These are phyloP conservation scores for Pseudocheirus occidentalis DNA, from an alignment of 2,797 vertebrate species.

Conservation along the genomic window DNA sequence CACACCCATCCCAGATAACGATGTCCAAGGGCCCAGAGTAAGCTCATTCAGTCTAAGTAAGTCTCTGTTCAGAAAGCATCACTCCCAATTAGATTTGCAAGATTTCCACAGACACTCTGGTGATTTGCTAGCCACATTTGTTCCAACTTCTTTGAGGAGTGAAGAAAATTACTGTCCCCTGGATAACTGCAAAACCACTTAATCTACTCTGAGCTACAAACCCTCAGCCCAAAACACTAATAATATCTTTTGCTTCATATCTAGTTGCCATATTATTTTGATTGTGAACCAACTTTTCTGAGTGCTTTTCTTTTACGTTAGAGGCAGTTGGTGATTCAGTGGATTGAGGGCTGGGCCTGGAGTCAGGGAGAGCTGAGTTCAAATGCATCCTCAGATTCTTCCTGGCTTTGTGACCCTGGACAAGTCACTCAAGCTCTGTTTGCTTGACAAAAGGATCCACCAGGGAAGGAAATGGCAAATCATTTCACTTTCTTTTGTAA, in stretches of 20 bases:
- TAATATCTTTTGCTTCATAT: background rate
- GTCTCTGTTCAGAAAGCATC: background rate
- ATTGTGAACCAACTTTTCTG: background rate
- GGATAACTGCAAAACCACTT: background rate
- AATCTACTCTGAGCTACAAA: background rate
- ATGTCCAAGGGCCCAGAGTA: background rate
- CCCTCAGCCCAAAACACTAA: background rate
- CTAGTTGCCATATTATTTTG: background rate
- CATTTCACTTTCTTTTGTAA: background rate
- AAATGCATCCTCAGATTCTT: background rate
- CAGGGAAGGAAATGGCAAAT: background rate
- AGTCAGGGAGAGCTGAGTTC: too few species aligned
- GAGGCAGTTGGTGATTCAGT: background rate
- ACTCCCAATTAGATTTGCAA: background rate
- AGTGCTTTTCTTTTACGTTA: background rate
- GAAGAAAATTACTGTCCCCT: background rate
- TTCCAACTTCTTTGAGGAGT: background rate
- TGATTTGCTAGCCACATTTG: background rate
- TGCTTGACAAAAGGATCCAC: background rate
- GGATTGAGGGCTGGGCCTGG: too few species aligned
- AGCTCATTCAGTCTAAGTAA: background rate
- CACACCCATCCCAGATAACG: background rate
- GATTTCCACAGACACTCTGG: background rate
- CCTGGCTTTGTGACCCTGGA: background rate
- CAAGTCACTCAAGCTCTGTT: background rate